Evolutionary conservation across 2,888 invertebrate genomes (phyloP), one percentile per base, ranked within the genome.

Genomic region (Ochropleura plecta): DNA sequence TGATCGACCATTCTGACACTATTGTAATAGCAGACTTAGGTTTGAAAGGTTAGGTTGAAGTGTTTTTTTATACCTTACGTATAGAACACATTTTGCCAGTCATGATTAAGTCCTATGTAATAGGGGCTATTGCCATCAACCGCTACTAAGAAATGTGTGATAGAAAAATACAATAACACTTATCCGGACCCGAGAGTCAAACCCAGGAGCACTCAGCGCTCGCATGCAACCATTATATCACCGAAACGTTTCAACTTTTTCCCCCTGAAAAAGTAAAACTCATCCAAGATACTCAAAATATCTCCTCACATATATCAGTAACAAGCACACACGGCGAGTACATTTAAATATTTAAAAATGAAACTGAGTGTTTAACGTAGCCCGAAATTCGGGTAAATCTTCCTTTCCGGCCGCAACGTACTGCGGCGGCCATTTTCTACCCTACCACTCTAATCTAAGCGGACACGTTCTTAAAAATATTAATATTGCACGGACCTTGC

Each of bases 391-490:
- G 90, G 92, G 90, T 91, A 92, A 91, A 91, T 94, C 91, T 93
- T 92, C 89, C 91, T 93, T 95, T 95, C 95, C 94, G 94, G 94
- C 91, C 93, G 81, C 92, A 89, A 89, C 88, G 90, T 90, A 85
- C 88, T 88, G 88, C 81, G 86, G 88, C 78, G 73, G 84, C 83
- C 8, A 82, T 83, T 81, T 81, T 78, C 81, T 57, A 82, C 86
- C 87, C 87, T 70, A 81, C 90, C 86, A 90, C 90, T 91, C 88
- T 90, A 91, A 91, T 93, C 88, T 90, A 88, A 89, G 86, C 90
- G 88, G 90, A 88, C 88, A 88, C 79, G 88, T 88, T 89, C 88
- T 89, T 88, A 87, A 90, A 90, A 85, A 87, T 86, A 89, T 90
- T 88, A 90, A 89, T 86, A 86, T 90, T 90, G 83, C 87, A 89